A percentile compares a stretch with the other conserved stretches of the same genome.
phyloP scores from a whole-genome alignment of 2,888 invertebrate genomes.

The Ectropis crepuscularia region DNA sequence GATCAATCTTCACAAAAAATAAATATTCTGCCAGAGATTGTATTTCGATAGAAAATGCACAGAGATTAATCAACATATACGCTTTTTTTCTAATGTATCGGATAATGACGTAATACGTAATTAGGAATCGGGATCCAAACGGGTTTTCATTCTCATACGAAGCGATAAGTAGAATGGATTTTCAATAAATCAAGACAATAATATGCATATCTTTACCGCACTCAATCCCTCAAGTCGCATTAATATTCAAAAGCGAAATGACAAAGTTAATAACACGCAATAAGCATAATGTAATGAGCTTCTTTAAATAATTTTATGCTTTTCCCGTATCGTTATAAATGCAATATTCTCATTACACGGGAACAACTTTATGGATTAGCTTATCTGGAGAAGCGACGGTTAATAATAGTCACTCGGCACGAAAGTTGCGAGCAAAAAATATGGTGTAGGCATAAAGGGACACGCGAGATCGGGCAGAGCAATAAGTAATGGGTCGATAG shows the following conservation, averaged over 20 bases:
- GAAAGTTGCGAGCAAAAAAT: conserved; percentile 69
- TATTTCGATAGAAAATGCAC: conserved; percentile 6
- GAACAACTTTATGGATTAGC: conserved; percentile 67
- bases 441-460: conserved; percentile 62
- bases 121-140: conserved; percentile 21
- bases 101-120: conserved; percentile 32
- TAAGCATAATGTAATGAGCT: conserved; percentile 54
- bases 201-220: conserved; percentile 35
- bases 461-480: conserved; percentile 75
- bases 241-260: conserved; percentile 48
- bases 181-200: conserved; percentile 36
- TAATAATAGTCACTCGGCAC: conserved; percentile 75
- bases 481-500: conserved; percentile 76
- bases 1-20: conserved; percentile 6
- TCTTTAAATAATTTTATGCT: conserved; percentile 44
- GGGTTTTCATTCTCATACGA: conserved; percentile 25
- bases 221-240: conserved; percentile 37
- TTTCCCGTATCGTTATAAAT: conserved; percentile 50
- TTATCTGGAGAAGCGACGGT: conserved; percentile 62
- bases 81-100: conserved; percentile 23
- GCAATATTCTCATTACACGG: conserved; percentile 59
- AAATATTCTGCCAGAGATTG: conserved; percentile 11
- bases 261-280: conserved; percentile 53
- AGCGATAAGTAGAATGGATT: conserved; percentile 27
- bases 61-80: conserved; percentile 24